These are phyloP conservation scores for Garrulus glandarius DNA, from an alignment of 2,797 vertebrate genomes.

Conservation along the genomic window DNA sequence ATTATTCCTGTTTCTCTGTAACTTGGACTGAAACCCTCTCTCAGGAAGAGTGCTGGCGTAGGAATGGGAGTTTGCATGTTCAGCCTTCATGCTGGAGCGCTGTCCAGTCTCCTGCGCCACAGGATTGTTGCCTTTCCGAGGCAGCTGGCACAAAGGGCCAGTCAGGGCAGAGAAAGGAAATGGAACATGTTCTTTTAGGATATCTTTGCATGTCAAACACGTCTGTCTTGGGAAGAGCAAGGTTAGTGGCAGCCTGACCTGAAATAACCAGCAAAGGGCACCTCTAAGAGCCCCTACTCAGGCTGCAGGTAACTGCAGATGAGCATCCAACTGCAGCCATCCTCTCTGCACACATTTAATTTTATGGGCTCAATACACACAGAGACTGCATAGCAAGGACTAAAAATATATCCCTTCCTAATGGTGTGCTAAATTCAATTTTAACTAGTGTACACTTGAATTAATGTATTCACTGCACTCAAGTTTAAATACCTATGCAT, in stretches of 20 bases:
- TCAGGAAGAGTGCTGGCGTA: not conserved
- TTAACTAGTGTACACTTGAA: not conserved
- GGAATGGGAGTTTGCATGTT: not conserved
- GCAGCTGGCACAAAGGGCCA: not conserved
- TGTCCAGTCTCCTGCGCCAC: not conserved
- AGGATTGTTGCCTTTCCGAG: too few relatives aligned
- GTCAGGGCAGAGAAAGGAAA: not conserved
- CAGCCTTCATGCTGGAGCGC: not conserved
- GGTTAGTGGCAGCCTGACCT: not conserved
- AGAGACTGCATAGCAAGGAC: not conserved
- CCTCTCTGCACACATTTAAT: not conserved
- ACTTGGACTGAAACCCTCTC: not conserved
- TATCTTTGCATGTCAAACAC: not conserved
- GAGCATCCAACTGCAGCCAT: not conserved
- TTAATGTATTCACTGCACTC: not conserved
- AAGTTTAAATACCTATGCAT: not conserved
- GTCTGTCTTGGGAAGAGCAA: not conserved
- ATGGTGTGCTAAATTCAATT: not conserved
- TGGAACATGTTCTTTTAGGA: not conserved
- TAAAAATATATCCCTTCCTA: conserved; percentile 4
- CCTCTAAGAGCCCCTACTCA: not conserved
- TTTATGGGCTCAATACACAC: not conserved
- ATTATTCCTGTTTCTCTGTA: not conserved
- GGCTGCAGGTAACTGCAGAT: not conserved
- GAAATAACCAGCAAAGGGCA: not conserved